Evolutionary conservation across 2,888 invertebrate genomes (phyloP).

Genomic region (Aplocera efformata): DNA sequence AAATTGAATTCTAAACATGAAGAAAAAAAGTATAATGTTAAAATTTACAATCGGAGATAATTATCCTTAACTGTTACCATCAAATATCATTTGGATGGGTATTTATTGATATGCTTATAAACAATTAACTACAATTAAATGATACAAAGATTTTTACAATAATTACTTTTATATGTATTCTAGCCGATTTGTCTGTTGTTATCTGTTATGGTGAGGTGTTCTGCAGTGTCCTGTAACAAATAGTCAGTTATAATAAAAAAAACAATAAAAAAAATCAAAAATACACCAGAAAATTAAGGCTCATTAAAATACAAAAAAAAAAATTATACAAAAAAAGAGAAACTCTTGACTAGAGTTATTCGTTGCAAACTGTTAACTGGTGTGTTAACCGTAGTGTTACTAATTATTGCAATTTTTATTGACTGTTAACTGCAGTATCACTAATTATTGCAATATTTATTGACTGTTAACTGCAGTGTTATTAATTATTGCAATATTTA

Average conservation of each 20-base stretch:
- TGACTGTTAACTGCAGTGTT: too few relatives aligned
- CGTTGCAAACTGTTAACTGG: too few relatives aligned
- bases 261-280: too few relatives aligned
- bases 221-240: constrained; percentile 69
- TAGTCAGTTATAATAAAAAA: background rate
- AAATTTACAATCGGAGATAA: background rate
- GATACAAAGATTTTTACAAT: constrained; percentile 30
- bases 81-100: constrained; percentile 13
- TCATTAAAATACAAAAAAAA: too few relatives aligned
- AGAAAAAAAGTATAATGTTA: background rate
- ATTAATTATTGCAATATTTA: too few relatives aligned
- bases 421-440: too few relatives aligned
- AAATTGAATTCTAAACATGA: background rate
- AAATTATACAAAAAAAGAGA: too few relatives aligned
- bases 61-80: background rate
- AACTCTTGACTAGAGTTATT: too few relatives aligned
- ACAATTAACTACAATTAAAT: constrained; percentile 32
- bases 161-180: constrained; percentile 14
- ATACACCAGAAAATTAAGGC: too few relatives aligned
- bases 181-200: constrained; percentile 43
- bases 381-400: too few relatives aligned
- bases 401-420: too few relatives aligned
- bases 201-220: constrained; percentile 68
- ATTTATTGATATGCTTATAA: constrained; percentile 44
- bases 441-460: too few relatives aligned